Percentiles rank a stretch among this genome's conserved stretches.
phyloP scores from a whole-genome alignment of 2,888 invertebrate genomes.

The Poecilobothrus nobilitatus region DNA sequence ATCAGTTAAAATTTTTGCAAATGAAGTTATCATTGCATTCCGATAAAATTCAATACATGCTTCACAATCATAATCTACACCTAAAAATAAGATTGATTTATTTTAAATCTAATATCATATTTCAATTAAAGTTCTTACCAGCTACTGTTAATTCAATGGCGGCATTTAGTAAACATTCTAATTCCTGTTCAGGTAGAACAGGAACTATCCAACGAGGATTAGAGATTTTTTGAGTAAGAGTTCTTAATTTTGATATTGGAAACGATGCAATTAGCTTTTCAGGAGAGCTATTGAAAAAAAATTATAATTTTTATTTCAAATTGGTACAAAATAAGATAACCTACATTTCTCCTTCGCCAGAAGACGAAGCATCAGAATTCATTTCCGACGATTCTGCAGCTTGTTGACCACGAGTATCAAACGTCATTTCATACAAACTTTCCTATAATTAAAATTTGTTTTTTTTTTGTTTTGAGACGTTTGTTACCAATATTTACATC shows the following conservation, averaged over 20 bases:
- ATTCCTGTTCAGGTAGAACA: constrained; percentile 90
- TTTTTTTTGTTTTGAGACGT: background rate
- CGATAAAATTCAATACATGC: constrained; percentile 91
- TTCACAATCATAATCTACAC: constrained; percentile 78
- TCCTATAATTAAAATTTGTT: background rate
- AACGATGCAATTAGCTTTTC: constrained; percentile 50
- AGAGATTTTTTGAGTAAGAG: constrained; percentile 92
- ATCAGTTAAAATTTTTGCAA: constrained; percentile 93
- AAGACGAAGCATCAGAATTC: constrained; percentile 26
- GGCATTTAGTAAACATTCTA: constrained; percentile 83
- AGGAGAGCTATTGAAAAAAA: constrained; percentile 31
- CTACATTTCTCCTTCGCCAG: constrained; percentile 23
- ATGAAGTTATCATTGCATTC: constrained; percentile 87
- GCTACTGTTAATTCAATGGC: constrained; percentile 78
- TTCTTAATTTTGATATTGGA: constrained; percentile 77
- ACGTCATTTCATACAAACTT: constrained; percentile 33
- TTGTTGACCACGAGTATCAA: constrained; percentile 40
- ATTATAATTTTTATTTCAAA: constrained; percentile 12
- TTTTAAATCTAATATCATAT: constrained; percentile 12
- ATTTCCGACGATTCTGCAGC: constrained; percentile 26
- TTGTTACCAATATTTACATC: background rate
- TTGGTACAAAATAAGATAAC: constrained; percentile 8
- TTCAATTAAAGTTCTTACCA: constrained; percentile 48
- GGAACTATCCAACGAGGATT: constrained; percentile 96
- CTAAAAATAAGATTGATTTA: constrained; percentile 46